These are phyloP conservation scores for Eristalis pertinax DNA, from an alignment of 2,888 invertebrate species.

Conservation along the genomic window DNA sequence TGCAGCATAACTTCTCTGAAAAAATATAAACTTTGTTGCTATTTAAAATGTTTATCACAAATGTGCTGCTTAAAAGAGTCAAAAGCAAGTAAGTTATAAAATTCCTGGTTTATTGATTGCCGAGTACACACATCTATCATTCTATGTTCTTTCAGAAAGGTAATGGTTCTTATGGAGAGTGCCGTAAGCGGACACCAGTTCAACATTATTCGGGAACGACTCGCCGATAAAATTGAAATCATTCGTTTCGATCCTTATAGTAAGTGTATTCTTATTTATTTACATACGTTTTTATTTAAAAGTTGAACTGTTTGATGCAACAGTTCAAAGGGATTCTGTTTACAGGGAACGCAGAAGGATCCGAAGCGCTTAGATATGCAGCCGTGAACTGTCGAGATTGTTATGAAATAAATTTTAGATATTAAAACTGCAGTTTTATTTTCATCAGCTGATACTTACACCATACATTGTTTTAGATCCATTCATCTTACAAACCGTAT, in stretches of 20 bases:
- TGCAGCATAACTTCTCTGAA: background rate
- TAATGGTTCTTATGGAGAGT: slow-evolving; percentile 92
- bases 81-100: slow-evolving; percentile 90
- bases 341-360: slow-evolving; percentile 90
- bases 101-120: background rate
- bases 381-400: background rate
- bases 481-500: background rate
- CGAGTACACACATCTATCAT: background rate
- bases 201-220: slow-evolving; percentile 86
- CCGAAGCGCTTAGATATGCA: slow-evolving; percentile 82
- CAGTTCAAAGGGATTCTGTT: slow-evolving; percentile 86
- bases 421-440: slow-evolving; percentile 7
- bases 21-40: background rate
- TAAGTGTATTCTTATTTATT: slow-evolving; percentile 79
- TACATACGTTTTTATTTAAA: background rate
- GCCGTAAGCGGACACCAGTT: slow-evolving; percentile 89
- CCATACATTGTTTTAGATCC: no score
- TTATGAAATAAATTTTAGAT: slow-evolving; percentile 24
- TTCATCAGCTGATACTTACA: background rate
- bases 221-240: slow-evolving; percentile 90
- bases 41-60: slow-evolving; percentile 84
- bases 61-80: slow-evolving; percentile 86
- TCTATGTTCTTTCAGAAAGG: slow-evolving; percentile 81
- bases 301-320: slow-evolving; percentile 78
- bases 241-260: slow-evolving; percentile 90